Evolutionary conservation across 1,140 invertebrate species (phyloP).

Genomic region (Anastrepha ludens): DNA sequence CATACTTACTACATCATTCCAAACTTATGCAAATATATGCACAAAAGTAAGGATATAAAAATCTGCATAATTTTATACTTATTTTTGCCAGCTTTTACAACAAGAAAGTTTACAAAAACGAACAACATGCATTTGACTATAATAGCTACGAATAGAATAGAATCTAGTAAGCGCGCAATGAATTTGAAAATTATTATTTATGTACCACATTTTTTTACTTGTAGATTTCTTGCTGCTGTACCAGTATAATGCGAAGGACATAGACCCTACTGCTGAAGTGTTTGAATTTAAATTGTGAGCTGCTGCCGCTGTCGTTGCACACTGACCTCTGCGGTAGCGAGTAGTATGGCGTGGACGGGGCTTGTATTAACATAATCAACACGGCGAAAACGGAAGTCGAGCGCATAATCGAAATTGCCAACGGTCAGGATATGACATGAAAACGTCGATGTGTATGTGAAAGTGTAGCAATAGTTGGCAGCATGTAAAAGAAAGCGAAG

Average conservation of each 20-base stretch:
- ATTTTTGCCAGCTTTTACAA: neutral
- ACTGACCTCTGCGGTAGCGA: neutral
- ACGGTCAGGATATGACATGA: conserved; percentile 2
- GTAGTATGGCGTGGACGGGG: neutral
- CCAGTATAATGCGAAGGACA: neutral
- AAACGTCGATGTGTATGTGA: neutral
- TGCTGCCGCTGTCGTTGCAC: neutral
- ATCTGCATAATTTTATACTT: conserved; percentile 15
- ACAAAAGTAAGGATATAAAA: neutral
- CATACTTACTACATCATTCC: neutral
- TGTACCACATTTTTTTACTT: conserved; percentile 3
- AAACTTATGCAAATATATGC: conserved; percentile 26
- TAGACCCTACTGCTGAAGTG: neutral
- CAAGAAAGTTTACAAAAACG: neutral
- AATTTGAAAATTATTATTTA: conserved; percentile 36
- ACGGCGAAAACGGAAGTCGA: conserved; percentile 8
- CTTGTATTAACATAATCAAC: conserved; percentile 3
- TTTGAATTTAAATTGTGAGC: neutral
- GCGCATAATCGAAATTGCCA: conserved; percentile 34
- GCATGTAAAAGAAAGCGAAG: neutral
- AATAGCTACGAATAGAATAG: neutral
- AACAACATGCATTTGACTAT: neutral
- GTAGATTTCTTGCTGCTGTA: neutral
- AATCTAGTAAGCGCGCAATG: neutral
- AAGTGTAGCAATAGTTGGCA: neutral